phyloP scores from a whole-genome alignment of 2,888 invertebrate genomes.

The Dichetophora obliterata region DNA sequence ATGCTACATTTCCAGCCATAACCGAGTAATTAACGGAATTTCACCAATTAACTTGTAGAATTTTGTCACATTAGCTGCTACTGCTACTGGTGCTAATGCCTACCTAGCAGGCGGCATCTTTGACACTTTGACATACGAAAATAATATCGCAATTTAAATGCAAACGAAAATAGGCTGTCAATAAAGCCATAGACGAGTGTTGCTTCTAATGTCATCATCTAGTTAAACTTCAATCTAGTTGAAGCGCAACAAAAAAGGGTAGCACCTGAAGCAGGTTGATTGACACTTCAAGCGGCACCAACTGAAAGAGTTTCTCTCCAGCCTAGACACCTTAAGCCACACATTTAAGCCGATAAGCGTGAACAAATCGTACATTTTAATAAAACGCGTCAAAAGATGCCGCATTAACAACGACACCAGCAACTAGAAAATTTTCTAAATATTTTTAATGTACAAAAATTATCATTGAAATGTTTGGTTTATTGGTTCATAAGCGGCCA shows the following conservation, averaged over 20 bases:
- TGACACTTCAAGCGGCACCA: conserved; percentile 10
- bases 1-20: not conserved
- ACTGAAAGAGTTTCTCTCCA: not conserved
- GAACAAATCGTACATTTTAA: conserved; percentile 1
- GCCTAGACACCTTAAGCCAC: not conserved
- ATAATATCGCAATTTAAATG: conserved; percentile 32
- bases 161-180: conserved; percentile 6
- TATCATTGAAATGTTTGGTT: conserved; percentile 30
- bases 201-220: conserved; percentile 46
- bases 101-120: conserved; percentile 30
- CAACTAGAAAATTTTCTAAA: not conserved
- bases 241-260: conserved; percentile 47
- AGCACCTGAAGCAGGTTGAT: not conserved
- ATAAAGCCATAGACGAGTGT: not conserved
- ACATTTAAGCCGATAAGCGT: not conserved
- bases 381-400: conserved; percentile 15
- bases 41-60: conserved; percentile 13
- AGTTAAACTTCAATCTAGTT: conserved; percentile 53
- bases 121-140: not conserved
- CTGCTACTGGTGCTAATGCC: not conserved
- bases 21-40: conserved; percentile 5
- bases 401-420: conserved; percentile 4
- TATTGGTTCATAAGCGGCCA: conserved; percentile 28
- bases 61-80: not conserved
- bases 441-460: not conserved